Percentiles rank a stretch among this genome's conserved stretches.
These are phyloP conservation scores for Synaphobranchus kaupii DNA, from an alignment of 2,797 vertebrate genomes.

Conservation along the genomic window DNA sequence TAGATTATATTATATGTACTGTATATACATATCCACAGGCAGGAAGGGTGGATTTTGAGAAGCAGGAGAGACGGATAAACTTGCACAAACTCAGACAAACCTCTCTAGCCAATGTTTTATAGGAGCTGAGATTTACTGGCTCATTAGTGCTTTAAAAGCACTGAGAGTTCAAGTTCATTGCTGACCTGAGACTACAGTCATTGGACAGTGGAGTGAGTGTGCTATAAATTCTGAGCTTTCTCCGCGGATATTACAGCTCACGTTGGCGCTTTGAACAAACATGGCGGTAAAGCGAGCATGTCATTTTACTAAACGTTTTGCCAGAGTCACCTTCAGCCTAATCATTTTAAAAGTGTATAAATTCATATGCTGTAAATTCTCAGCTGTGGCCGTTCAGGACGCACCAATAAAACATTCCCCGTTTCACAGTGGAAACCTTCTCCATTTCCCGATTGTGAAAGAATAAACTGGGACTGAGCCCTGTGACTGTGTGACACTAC, in stretches of 20 bases:
- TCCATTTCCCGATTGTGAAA: not conserved
- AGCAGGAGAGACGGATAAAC: constrained; percentile 12
- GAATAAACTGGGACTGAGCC: not conserved
- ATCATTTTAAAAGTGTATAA: constrained; percentile 56
- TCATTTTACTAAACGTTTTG: constrained; percentile 63
- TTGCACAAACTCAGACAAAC: constrained; percentile 38
- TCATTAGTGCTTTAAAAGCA: constrained; percentile 21
- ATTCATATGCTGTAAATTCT: not conserved
- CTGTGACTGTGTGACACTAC: not conserved
- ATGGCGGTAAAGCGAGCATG: no score
- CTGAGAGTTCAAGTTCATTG: constrained; percentile 24
- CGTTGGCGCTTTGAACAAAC: not conserved
- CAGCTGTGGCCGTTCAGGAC: not conserved
- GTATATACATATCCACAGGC: not conserved
- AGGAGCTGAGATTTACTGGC: constrained; percentile 17
- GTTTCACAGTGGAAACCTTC: not conserved
- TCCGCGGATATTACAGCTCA: constrained; percentile 37
- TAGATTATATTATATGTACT: not conserved
- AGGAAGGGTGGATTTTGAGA: not conserved
- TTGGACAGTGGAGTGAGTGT: constrained; percentile 20
- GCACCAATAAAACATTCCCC: not conserved
- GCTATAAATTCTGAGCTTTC: constrained; percentile 35
- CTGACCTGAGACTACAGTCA: constrained; percentile 48
- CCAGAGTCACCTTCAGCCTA: constrained; percentile 56
- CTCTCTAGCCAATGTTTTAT: constrained; percentile 38